phyloP scores from a whole-genome alignment of 2,797 vertebrate species.

The Esox masquinongy region DNA sequence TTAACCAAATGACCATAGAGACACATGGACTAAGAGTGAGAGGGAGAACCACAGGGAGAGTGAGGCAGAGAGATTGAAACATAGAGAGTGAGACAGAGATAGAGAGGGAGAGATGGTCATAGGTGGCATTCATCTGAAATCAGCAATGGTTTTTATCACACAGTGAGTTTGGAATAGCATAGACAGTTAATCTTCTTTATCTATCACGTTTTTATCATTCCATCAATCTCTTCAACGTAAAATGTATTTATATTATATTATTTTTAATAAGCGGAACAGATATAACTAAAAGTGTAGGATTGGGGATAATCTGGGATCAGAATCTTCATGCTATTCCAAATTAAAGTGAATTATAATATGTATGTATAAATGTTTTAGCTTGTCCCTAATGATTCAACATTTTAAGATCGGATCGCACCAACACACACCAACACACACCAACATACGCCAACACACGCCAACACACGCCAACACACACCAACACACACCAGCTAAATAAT shows the following conservation, averaged over 20 bases:
- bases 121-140: too few species aligned
- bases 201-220: too few species aligned
- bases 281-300: background rate
- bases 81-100: slow-evolving; percentile 30
- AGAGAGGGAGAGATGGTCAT: background rate
- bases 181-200: too few species aligned
- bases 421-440: background rate
- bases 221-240: background rate
- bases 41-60: slow-evolving; percentile 6
- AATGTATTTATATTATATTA: background rate
- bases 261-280: background rate
- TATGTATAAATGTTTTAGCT: background rate
- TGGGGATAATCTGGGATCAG: background rate
- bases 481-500: background rate
- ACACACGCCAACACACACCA: background rate
- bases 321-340: background rate
- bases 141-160: too few species aligned
- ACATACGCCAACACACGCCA: background rate
- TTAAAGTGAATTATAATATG: background rate
- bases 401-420: background rate
- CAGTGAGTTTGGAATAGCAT: too few species aligned
- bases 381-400: background rate
- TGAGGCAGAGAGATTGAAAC: slow-evolving; percentile 27
- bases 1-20: background rate
- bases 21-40: slow-evolving; percentile 7